Evolutionary conservation across 1,140 invertebrate species (phyloP), one percentile per base, ranked within the genome.

Genomic region (Mylabris phalerata): DNA sequence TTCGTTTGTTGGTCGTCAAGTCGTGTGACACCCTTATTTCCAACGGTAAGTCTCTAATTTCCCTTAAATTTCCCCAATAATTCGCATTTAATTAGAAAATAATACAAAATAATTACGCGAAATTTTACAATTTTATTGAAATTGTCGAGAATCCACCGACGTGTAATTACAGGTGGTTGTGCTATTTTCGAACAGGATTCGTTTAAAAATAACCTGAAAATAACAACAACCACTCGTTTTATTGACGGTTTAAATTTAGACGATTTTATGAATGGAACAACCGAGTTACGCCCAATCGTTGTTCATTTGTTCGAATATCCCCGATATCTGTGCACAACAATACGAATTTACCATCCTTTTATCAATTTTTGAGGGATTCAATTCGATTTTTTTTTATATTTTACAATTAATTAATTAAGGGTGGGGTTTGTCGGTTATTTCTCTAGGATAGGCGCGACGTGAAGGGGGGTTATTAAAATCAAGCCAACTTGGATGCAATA

Each of bases 401-500:
- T 19, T 19, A 19, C 19, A 19, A 19, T 19, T 1, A 19, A 19
- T 19, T 19, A 19, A 19, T 19, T 19, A 19, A 19, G 19, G 32
- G 32, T 32, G 32, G 32, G 32, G 32, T 32, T 4, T 32, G 32
- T 32, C 19, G 19, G 19, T 19, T 19, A 19, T 19, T 13, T 19
- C 19, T 19, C 19, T 19, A 19, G 19, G 19, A 32, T 32, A 32
- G 1, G 1, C 47, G 48, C 24, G 44, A 41, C 39, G 51, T 11
- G 47, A 59, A 54, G 58, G 49, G 59, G 57, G 57, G 52, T 32
- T 32, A 32, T 32, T 32, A 4, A 32, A 32, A 32, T 32, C 32
- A 32, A 32, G 32, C 32, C 32, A 65, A 57, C 55, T 65, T 66
- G 64, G 67, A 67, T 70, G 70, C 70, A 72, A 65, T 72, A 61